A percentile compares a stretch with the other conserved stretches of the same genome.
Evolutionary conservation across 2,797 vertebrate species (phyloP).

Genomic region (Spea hammondii): DNA sequence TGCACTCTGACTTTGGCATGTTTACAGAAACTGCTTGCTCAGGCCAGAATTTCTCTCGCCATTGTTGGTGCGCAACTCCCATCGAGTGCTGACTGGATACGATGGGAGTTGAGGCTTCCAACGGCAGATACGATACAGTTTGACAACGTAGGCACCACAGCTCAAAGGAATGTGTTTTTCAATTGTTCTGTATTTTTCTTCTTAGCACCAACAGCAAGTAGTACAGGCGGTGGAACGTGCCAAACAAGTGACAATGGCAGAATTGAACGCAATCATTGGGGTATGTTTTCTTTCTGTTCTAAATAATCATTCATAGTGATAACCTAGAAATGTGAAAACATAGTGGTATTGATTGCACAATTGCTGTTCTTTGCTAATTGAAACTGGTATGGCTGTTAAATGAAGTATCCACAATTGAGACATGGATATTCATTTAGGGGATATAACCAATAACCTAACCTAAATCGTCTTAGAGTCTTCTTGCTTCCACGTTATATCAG

Average conservation of each 20-base stretch:
- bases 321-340: too few species aligned
- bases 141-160: too few species aligned
- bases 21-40: background rate
- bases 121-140: too few species aligned
- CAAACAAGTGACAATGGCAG: constrained; percentile 99
- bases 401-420: too few species aligned
- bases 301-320: constrained; percentile 30
- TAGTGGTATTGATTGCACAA: too few species aligned
- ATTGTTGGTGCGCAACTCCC: background rate
- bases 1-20: background rate
- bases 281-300: constrained; percentile 85
- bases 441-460: too few species aligned
- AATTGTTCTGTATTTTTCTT: constrained; percentile 72
- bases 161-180: too few species aligned
- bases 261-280: constrained; percentile 98
- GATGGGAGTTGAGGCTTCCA: background rate
- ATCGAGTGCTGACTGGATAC: background rate
- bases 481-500: too few species aligned
- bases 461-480: too few species aligned
- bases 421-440: too few species aligned
- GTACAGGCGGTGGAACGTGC: constrained; percentile 97
- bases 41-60: background rate
- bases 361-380: too few species aligned
- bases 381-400: too few species aligned
- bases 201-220: constrained; percentile 97